Base-by-base conservation (phyloP, 2,888 invertebrate genomes). In the Diarsia rubi region DNA sequence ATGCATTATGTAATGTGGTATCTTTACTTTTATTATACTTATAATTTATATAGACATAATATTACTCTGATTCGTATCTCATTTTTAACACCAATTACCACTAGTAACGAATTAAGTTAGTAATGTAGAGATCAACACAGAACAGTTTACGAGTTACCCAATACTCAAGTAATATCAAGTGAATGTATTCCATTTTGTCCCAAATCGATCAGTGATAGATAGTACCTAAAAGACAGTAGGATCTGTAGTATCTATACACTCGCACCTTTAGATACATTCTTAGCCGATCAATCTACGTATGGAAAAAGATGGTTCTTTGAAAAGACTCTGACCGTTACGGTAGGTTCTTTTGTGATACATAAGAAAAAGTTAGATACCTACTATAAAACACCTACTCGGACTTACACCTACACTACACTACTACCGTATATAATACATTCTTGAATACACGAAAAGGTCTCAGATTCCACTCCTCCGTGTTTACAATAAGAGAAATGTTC, bases 401-500 rank as follows among this genome's bases (percentile, higher is more conserved):
- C n/a, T n/a, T n/a, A n/a, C n/a, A n/a, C n/a, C n/a, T n/a, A n/a
- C n/a, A n/a, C n/a, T n/a, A n/a, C n/a, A n/a, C n/a, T n/a, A n/a
- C n/a, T n/a, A 49, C 59, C 16, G 45, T 42, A 59, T 44, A 44
- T 44, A 3, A n/a, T 42, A n/a, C 19, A 57, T 65, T 52, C 2
- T 49, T 68, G 44, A 59, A 60, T 68, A 78, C 14, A 37, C n/a
- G 27, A 42, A 69, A 75, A 60, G 21, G 14, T 60, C 52, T 31
- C 31, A 45, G 37, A 11, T 69, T 19, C 59, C 14, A 14, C 24
- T 74, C 45, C 54, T 27, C 66, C 24, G 8, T 19, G 24, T 49
- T 44, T 62, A 63, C 44, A 69, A 74, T 69, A 75, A 67, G 69
- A 80, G 64, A 75, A 75, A 74, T 76, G 45, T 70, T 69, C 14